Evolutionary conservation across 1,140 invertebrate species (phyloP), one percentile per base, ranked within the genome.

Genomic region (Centruroides vittatus): DNA sequence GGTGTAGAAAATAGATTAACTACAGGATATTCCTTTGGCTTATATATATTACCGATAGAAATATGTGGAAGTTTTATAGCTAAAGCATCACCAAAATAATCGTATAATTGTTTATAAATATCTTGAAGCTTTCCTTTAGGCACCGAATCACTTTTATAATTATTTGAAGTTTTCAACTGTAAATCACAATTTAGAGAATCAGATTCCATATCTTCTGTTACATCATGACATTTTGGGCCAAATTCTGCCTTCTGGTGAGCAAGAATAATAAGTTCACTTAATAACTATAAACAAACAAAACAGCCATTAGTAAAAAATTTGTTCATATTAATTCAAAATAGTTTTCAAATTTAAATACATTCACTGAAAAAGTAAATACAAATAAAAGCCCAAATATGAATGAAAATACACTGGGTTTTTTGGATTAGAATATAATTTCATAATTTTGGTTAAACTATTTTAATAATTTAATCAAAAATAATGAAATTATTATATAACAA

Each of bases 61-160:
- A 67, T 61, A 58, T 62, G 48, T 35, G 70, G 70, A 5, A 74
- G 58, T 36, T 64, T 63, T 12, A 67, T 60, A 5, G 69, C 59
- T 36, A 75, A 60, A 59, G 66, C 66, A 57, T 74, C 73, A 47
- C 73, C 73, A 69, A 74, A 74, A 64, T 69, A 70, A 50, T 71
- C 68, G 48, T 67, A 69, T 58, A 74, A 65, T 56, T 73, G 65
- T 53, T 35, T 60, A 59, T 73, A 73, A n/a, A 74, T 65, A 12
- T 68, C 41, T 34, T 5, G 12, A 55, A 7, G 34, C 8, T 55
- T n/a, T n/a, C 12, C 11, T 13, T 35, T 46, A 49, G 23, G 23
- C 50, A 13, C 10, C 2, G 12, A 51, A 51, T n/a, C 6, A 51
- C 5, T 51, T 51, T 54, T 23, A 23, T 23, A 23, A 23, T 23